phyloP scores from a whole-genome alignment of 2,797 vertebrate genomes.

The Rachycentron canadum region DNA sequence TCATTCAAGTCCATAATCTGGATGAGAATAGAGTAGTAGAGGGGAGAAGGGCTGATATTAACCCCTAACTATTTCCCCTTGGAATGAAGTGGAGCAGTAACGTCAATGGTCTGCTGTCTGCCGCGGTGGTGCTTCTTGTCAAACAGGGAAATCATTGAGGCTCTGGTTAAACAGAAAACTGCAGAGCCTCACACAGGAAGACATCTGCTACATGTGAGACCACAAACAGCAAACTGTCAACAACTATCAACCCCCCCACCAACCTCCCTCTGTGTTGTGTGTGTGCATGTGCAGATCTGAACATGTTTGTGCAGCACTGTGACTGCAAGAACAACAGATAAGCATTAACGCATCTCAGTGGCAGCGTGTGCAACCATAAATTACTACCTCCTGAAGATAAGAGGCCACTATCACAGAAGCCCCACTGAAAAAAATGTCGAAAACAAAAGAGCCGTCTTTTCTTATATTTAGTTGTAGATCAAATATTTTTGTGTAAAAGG shows the following conservation, averaged over 20 bases:
- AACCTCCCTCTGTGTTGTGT: slow-evolving; percentile 42
- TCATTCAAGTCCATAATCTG: slow-evolving; percentile 70
- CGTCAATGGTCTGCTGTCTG: slow-evolving; percentile 37
- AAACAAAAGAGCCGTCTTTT: background rate
- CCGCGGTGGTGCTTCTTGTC: slow-evolving; percentile 36
- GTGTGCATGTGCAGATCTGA: slow-evolving; percentile 14
- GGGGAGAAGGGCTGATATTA: slow-evolving; percentile 46
- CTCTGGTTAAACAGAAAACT: slow-evolving; percentile 66
- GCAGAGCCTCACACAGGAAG: slow-evolving; percentile 77
- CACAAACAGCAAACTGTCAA: slow-evolving; percentile 83
- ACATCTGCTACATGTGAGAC: slow-evolving; percentile 77
- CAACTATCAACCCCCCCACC: slow-evolving; percentile 65
- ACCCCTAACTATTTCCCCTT: slow-evolving; percentile 36
- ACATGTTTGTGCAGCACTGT: slow-evolving; percentile 30
- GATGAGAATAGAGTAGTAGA: slow-evolving; percentile 46
- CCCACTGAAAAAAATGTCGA: slow-evolving; percentile 45
- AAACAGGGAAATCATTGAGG: slow-evolving; percentile 58
- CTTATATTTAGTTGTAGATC: background rate
- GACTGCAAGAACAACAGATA: slow-evolving; percentile 69
- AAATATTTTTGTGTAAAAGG: background rate
- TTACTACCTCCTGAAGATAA: slow-evolving; percentile 64
- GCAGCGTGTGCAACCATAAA: slow-evolving; percentile 53
- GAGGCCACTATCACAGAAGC: slow-evolving; percentile 31
- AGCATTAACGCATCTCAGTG: slow-evolving; percentile 55
- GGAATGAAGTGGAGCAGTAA: slow-evolving; percentile 54